Conservation (phyloP, 2,113 vertebrate species). For the Spizaetus ornatus region DNA sequence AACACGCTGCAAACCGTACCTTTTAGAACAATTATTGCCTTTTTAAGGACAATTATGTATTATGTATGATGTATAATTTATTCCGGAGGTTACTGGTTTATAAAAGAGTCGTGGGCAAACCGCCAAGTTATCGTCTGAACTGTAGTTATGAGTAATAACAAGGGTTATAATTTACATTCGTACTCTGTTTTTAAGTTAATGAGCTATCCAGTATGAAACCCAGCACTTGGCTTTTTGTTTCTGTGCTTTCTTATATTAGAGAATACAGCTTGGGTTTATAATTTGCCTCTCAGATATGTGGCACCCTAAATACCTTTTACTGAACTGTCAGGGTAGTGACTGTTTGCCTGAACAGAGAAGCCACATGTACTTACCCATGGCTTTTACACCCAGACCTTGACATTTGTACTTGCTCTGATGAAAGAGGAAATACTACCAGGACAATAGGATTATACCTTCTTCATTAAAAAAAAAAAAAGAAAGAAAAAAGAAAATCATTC, state of each 20-base stretch:
- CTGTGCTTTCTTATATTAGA: constrained; percentile 1
- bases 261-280: constrained; percentile 29
- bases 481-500: not conserved
- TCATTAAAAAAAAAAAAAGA: not conserved
- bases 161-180: constrained; percentile 73
- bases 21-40: constrained; percentile 58
- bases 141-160: constrained; percentile 73
- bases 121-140: constrained; percentile 68
- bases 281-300: not conserved
- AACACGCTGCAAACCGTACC: not conserved
- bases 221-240: constrained; percentile 54
- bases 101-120: constrained; percentile 59
- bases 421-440: not conserved
- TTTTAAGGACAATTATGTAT: constrained; percentile 72
- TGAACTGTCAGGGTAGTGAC: not conserved
- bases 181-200: constrained; percentile 76
- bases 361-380: not conserved
- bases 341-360: not conserved
- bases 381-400: not conserved
- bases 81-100: constrained; percentile 66
- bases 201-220: constrained; percentile 66
- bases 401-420: not conserved
- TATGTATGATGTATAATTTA: constrained; percentile 64
- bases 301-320: not conserved
- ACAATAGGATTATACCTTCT: not conserved